Evolutionary conservation across 1,140 invertebrate genomes (phyloP).

Genomic region (Drosophila bocki): DNA sequence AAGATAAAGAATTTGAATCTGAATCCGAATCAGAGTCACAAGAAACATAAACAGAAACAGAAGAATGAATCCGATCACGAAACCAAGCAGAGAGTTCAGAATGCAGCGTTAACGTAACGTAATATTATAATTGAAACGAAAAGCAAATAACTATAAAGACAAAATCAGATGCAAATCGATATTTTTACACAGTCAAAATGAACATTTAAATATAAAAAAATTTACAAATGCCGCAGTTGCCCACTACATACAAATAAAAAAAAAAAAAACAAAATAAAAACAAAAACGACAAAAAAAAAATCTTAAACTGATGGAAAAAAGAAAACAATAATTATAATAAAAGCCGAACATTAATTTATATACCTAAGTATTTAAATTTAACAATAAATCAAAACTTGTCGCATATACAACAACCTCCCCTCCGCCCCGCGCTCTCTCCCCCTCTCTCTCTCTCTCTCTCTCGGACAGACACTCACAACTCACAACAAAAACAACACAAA

Average conservation of each 20-base stretch:
- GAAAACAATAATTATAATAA: slow-evolving; percentile 79
- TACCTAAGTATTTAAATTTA: slow-evolving; percentile 83
- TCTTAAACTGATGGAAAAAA: slow-evolving; percentile 55
- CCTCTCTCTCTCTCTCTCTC: slow-evolving; percentile 35
- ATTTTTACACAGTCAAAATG: slow-evolving; percentile 80
- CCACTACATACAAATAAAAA: slow-evolving; percentile 73
- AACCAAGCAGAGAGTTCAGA: slow-evolving; percentile 49
- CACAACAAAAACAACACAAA: slow-evolving; percentile 31
- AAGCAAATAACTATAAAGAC: slow-evolving; percentile 66
- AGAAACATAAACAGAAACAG: slow-evolving; percentile 7
- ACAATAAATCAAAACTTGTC: slow-evolving; percentile 83
- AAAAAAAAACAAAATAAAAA: slow-evolving; percentile 1
- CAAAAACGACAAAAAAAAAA: slow-evolving; percentile 40
- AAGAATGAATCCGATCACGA: slow-evolving; percentile 42
- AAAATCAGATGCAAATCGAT: slow-evolving; percentile 72
- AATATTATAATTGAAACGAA: slow-evolving; percentile 50
- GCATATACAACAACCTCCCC: slow-evolving; percentile 58
- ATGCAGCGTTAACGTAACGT: slow-evolving; percentile 56
- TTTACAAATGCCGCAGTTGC: slow-evolving; percentile 84
- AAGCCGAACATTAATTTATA: slow-evolving; percentile 74
- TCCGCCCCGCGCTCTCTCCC: slow-evolving; percentile 31
- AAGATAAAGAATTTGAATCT: slow-evolving; percentile 31
- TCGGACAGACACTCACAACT: slow-evolving; percentile 15
- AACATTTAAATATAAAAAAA: slow-evolving; percentile 78
- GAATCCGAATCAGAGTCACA: slow-evolving; percentile 11